Conservation (phyloP, 1,140 invertebrate genomes). For the Papilio polytes region DNA sequence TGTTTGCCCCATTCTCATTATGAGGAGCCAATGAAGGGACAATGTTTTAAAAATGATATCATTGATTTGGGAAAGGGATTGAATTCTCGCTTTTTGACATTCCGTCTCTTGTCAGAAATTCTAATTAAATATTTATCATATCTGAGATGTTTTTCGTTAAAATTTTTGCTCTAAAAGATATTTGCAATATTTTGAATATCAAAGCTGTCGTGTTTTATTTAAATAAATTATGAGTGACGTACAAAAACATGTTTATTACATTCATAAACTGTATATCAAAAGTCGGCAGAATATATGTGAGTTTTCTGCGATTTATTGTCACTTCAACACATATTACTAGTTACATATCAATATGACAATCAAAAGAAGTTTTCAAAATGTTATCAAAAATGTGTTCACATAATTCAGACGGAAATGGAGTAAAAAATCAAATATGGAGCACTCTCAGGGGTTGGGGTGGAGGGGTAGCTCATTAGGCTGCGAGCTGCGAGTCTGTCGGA, state of each 20-base stretch:
- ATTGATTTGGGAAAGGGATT: conserved; percentile 7
- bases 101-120: neutral
- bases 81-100: conserved; percentile 10
- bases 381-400: neutral
- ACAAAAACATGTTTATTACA: neutral
- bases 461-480: conserved; percentile 19
- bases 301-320: neutral
- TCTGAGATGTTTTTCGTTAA: neutral
- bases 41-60: conserved; percentile 25
- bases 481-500: neutral
- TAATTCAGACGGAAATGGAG: neutral
- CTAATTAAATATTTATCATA: conserved; percentile 7
- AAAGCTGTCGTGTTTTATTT: neutral
- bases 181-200: neutral
- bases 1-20: neutral
- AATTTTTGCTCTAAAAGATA: neutral
- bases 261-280: neutral
- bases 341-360: neutral
- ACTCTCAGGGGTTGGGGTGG: neutral
- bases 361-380: neutral
- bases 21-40: neutral
- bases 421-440: neutral
- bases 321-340: neutral
- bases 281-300: neutral
- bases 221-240: neutral